Percentiles rank a stretch among this genome's conserved stretches.
phyloP scores from a whole-genome alignment of 2,888 invertebrate species.

The Agonopterix subpropinquella region DNA sequence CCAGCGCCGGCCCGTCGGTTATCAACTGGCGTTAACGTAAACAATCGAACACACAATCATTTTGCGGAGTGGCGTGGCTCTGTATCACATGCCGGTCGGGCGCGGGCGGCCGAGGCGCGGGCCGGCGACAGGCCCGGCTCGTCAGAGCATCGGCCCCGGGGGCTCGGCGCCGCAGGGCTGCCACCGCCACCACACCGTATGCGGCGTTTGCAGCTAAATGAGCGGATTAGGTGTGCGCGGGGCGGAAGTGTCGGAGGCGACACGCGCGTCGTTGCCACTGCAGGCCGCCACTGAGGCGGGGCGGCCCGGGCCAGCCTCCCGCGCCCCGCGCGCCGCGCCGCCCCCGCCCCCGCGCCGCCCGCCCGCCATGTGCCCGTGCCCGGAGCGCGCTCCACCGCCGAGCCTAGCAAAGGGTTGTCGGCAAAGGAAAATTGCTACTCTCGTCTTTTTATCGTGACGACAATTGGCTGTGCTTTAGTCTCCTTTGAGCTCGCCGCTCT shows the following conservation, averaged over 20 bases:
- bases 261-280: conserved; percentile 73
- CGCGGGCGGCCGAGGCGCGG: conserved; percentile 44
- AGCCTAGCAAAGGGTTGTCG: conserved; percentile 67
- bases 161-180: conserved; percentile 50
- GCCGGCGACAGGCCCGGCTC: conserved; percentile 46
- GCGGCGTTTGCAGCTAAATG: conserved; percentile 69
- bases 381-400: conserved; percentile 48
- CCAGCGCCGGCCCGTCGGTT: conserved; percentile 66
- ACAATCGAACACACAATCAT: conserved; percentile 65
- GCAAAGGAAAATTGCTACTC: conserved; percentile 59
- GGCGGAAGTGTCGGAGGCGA: conserved; percentile 70
- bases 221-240: conserved; percentile 63
- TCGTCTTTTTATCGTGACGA: conserved; percentile 52
- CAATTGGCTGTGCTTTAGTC: conserved; percentile 45
- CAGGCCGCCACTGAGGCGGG: conserved; percentile 74
- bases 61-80: conserved; percentile 43
- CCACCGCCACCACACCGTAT: conserved; percentile 56
- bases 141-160: conserved; percentile 59
- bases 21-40: conserved; percentile 70
- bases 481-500: conserved; percentile 27
- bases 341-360: conserved; percentile 17
- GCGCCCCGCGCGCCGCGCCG: conserved; percentile 36
- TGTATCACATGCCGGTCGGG: conserved; percentile 57
- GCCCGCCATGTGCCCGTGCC: conserved; percentile 65
- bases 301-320: conserved; percentile 64